Percentiles rank a stretch among this genome's conserved stretches.
Evolutionary conservation across 2,797 vertebrate genomes (phyloP).

Genomic region (Lateolabrax maculatus): DNA sequence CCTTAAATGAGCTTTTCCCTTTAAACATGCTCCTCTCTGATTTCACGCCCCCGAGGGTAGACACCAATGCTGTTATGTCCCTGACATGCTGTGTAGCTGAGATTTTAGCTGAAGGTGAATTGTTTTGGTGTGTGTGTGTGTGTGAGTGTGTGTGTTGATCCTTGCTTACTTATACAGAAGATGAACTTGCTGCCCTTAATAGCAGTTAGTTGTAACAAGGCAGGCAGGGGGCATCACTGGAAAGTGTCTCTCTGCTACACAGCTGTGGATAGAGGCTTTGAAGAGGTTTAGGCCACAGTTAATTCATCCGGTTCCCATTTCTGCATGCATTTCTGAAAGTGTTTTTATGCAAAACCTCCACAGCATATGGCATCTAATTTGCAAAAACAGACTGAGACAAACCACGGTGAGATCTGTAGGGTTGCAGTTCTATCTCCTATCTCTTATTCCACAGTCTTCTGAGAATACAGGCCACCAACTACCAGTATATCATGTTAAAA

Average conservation of each 20-base stretch:
- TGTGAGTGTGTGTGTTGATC: conserved; percentile 20
- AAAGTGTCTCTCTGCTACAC: conserved; percentile 17
- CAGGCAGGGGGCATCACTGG: conserved; percentile 33
- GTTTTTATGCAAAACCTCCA: conserved; percentile 9
- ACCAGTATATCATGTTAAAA: conserved; percentile 16
- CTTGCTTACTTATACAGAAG: conserved; percentile 32
- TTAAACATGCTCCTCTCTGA: conserved; percentile 29
- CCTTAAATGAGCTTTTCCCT: conserved; percentile 48
- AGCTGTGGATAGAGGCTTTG: conserved; percentile 15
- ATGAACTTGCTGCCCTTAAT: conserved; percentile 24
- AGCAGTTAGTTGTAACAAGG: conserved; percentile 45
- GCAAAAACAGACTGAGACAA: neutral
- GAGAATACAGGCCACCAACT: conserved; percentile 14
- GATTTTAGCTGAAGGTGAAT: conserved; percentile 61
- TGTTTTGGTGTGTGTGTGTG: conserved; percentile 16
- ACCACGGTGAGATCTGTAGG: neutral
- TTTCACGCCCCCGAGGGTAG: conserved; percentile 26
- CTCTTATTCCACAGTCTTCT: conserved; percentile 8
- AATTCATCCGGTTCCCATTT: conserved; percentile 26
- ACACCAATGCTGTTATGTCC: conserved; percentile 28
- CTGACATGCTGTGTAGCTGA: conserved; percentile 26
- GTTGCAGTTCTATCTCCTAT: neutral
- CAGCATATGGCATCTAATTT: conserved; percentile 8
- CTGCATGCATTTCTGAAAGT: conserved; percentile 13
- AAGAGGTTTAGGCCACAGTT: conserved; percentile 22